phyloP scores from a whole-genome alignment of 2,888 invertebrate species.

The Xestia ashworthii region DNA sequence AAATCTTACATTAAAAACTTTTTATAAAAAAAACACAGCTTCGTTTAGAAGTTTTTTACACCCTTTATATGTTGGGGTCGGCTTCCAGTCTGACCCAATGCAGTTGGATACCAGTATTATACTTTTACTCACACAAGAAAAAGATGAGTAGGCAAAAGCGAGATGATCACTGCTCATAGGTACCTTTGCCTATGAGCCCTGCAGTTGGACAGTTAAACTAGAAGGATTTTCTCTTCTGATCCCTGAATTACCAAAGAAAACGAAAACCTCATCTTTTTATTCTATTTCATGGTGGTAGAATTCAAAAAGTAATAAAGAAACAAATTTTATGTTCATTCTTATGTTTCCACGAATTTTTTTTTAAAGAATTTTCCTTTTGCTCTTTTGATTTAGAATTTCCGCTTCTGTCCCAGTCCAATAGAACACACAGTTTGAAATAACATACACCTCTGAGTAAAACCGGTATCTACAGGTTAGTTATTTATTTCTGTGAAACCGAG shows the following conservation, averaged over 20 bases:
- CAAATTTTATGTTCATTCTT: neutral
- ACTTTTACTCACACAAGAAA: neutral
- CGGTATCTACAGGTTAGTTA: too few species aligned
- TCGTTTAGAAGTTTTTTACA: too few species aligned
- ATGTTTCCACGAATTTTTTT: neutral
- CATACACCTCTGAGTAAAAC: neutral
- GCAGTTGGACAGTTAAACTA: neutral
- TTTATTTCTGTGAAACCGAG: neutral
- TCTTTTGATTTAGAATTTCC: constrained; percentile 15
- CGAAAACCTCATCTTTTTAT: neutral
- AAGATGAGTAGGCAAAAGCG: neutral
- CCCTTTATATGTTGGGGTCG: too few species aligned
- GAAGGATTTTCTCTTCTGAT: neutral
- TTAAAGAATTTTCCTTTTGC: constrained; percentile 18
- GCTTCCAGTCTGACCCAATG: too few species aligned
- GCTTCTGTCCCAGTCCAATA: constrained; percentile 10
- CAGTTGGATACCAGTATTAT: too few species aligned
- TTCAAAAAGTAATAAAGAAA: neutral
- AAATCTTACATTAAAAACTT: too few species aligned
- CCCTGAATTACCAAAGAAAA: neutral
- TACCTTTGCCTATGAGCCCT: neutral
- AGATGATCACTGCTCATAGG: too few species aligned
- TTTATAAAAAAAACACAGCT: too few species aligned
- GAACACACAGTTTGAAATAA: neutral
- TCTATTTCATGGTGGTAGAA: neutral